A percentile compares a stretch with the other conserved stretches of the same genome.
Conservation (phyloP, 1,140 invertebrate genomes). For the Solenopsis fugax region DNA sequence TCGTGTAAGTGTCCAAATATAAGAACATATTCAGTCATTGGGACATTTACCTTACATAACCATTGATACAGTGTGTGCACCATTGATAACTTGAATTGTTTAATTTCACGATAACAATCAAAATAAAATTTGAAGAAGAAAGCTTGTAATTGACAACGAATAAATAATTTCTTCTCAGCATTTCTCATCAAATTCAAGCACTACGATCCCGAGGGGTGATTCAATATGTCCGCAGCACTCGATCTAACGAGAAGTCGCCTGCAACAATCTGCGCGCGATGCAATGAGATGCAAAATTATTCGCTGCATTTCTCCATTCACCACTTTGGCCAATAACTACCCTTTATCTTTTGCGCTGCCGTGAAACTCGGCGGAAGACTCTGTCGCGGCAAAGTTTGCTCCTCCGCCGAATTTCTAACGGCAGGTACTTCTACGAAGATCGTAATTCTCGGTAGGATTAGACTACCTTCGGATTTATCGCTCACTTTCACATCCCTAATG, state of each 20-base stretch:
- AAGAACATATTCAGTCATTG: too few relatives aligned
- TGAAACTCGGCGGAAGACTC: conserved; percentile 20
- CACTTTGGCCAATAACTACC: conserved; percentile 35
- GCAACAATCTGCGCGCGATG: conserved; percentile 1
- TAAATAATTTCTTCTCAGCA: background rate
- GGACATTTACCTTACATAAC: background rate
- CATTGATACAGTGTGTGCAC: background rate
- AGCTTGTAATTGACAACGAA: background rate
- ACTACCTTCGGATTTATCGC: background rate
- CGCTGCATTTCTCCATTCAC: conserved; percentile 19
- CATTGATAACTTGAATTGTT: background rate
- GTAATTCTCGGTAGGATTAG: conserved; percentile 35
- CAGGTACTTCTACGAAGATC: conserved; percentile 9
- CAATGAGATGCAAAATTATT: conserved; percentile 49
- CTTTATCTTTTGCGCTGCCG: conserved; percentile 2
- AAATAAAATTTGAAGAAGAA: background rate
- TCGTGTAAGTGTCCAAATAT: too few relatives aligned
- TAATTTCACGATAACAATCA: background rate
- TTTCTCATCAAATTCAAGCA: background rate
- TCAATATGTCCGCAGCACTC: background rate
- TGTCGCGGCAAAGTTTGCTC: conserved; percentile 16
- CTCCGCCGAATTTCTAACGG: conserved; percentile 6
- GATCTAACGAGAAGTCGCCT: background rate
- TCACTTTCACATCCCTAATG: background rate
- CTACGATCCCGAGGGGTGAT: background rate